phyloP scores from a whole-genome alignment of 2,113 vertebrate genomes.

The Steatornis caripensis region DNA sequence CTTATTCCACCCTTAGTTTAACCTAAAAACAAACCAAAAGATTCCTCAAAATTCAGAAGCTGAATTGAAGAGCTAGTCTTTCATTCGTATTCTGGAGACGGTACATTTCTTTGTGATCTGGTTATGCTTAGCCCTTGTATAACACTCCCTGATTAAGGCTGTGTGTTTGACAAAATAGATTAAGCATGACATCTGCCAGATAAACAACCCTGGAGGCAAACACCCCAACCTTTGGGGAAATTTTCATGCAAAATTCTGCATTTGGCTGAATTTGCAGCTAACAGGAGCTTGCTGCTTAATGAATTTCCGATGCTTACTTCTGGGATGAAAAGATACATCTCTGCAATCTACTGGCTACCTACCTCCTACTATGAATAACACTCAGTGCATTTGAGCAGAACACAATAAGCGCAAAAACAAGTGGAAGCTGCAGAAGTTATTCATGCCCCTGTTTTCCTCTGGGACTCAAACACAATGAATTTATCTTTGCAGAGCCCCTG shows the following conservation, averaged over 20 bases:
- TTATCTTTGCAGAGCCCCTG: neutral
- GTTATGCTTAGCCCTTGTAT: neutral
- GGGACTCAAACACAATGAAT: neutral
- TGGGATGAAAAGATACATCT: neutral
- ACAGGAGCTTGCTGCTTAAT: neutral
- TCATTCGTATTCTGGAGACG: neutral
- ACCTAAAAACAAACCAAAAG: neutral
- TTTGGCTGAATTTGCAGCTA: neutral
- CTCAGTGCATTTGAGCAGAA: neutral
- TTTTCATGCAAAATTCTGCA: neutral
- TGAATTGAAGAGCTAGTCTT: neutral
- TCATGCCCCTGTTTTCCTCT: neutral
- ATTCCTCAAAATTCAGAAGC: conserved; percentile 4
- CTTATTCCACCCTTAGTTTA: neutral
- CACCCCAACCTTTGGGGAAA: neutral
- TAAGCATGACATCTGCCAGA: neutral
- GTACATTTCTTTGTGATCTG: neutral
- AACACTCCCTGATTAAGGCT: neutral
- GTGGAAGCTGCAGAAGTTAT: neutral
- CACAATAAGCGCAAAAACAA: neutral
- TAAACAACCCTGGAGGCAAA: neutral
- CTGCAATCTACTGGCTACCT: neutral
- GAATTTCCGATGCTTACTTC: neutral
- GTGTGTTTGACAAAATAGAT: neutral
- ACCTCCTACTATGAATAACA: neutral